Evolutionary conservation across 2,113 vertebrate species (phyloP), one percentile per base, ranked within the genome.

Genomic region (Tupaia chinensis): DNA sequence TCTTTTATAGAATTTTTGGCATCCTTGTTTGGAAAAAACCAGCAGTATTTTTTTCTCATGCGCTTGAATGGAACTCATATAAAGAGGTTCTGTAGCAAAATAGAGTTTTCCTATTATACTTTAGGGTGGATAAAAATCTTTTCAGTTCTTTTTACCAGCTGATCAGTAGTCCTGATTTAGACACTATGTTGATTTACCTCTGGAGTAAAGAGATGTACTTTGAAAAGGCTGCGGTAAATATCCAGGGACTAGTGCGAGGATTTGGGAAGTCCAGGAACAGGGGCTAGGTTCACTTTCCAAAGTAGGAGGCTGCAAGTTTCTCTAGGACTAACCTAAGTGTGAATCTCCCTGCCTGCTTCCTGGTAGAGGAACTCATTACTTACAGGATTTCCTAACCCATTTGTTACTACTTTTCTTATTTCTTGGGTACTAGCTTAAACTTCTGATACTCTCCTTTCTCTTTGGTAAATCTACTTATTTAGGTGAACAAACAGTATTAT

Each of bases 1-100:
- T 76, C 58, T 96, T 93, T 93, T 60, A 83, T 76, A 78, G 34
- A 96, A 70, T 60, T 27, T 86, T 95, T 83, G 25, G 65, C 34
- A 3, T 85, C 60, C 54, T 82, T 91, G 22, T 91, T 91, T 93
- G 58, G 79, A 85, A 79, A 89, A 96, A 90, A 88, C 9, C 77
- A 22, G 84, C 81, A 81, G 0, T 93, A 29, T 32, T 78, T 89
- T 96, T 96, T 0, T 44, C 0, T 10, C 27, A 74, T 34, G 13
- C 91, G 69, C 20, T 85, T 74, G 44, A 95, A 96, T 92, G 53
- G 61, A 91, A 74, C 9, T 29, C 17, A 22, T 93, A 63, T 70
- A 78, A 44, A 44, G 29, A 29, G 44, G 16, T 89, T 78, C 61
- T 94, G 60, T 81, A 65, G 86, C 66, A 87, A n/a, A 89, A 58